Base-by-base conservation (phyloP, 2,888 invertebrate species). In the Halocaridina rubra region DNA sequence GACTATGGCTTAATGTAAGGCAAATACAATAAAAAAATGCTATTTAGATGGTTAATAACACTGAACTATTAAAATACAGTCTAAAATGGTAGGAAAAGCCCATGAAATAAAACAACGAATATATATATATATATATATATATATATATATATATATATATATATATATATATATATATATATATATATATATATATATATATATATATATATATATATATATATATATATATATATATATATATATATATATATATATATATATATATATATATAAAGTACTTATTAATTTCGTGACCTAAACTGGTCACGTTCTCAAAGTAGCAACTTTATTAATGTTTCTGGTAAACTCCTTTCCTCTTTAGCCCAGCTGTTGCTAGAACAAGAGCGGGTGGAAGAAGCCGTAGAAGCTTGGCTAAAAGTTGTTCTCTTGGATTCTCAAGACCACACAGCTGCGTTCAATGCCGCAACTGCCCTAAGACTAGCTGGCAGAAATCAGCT, bases 371-470 rank as follows among this genome's bases (percentile, higher is more conserved):
- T 91, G 87, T 89, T 91, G 22, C 90, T 90, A 10, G 91, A 92
- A 64, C 89, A 89, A 1, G 90, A 91, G 2, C 89, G 90, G 39
- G 89, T 90, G 72, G 86, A 89, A 39, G 91, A 92, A 82, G 90
- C 92, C 1, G 91, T 91, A 0, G 89, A 89, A 22, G 89, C 90
- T 59, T 92, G 91, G 86, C 86, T 90, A 53, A 88, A 89, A 64
- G 91, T 91, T 0, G 89, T 91, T 1, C 86, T 89, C 30, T 88
- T 90, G 32, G 89, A 90, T 13, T 90, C 91, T 0, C 88, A 90
- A 19, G 91, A 92, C 88, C 92, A 91, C 89, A 92, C 92, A 79
- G 90, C 91, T 46, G 88, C 91, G 30, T 92, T 92, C 88, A 91
- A 91, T 89, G 90, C 91, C n/a, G 92, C 92, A 67, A 92, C 91